These are phyloP conservation scores for Himalopsyche japonica DNA, from an alignment of 2,888 invertebrate genomes.

Conservation along the genomic window DNA sequence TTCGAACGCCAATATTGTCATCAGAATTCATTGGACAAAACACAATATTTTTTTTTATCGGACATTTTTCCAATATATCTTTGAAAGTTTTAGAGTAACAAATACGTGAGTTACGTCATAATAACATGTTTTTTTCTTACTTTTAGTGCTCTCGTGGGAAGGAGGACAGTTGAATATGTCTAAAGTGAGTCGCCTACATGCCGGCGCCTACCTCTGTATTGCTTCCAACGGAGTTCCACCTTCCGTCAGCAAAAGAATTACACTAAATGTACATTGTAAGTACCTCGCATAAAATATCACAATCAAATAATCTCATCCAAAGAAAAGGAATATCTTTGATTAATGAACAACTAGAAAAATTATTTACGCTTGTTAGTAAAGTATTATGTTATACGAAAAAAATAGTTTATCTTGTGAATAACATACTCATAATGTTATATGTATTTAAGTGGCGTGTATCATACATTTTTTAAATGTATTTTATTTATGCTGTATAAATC, in stretches of 20 bases:
- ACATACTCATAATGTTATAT: too few relatives aligned
- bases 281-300: background rate
- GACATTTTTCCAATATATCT: background rate
- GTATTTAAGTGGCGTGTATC: too few relatives aligned
- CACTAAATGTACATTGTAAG: constrained; percentile 79
- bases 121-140: constrained; percentile 38
- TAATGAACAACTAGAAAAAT: too few relatives aligned
- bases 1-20: background rate
- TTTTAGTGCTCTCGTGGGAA: constrained; percentile 62
- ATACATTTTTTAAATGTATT: too few relatives aligned
- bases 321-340: too few relatives aligned
- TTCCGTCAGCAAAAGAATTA: constrained; percentile 76
- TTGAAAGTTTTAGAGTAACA: background rate
- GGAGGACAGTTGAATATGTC: constrained; percentile 70
- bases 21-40: background rate
- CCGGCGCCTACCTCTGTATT: constrained; percentile 80
- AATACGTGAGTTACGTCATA: background rate
- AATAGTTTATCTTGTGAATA: too few relatives aligned
- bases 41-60: background rate
- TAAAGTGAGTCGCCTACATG: constrained; percentile 74
- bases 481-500: too few relatives aligned
- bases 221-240: constrained; percentile 78
- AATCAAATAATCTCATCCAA: too few relatives aligned
- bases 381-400: too few relatives aligned
- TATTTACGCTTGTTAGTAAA: too few relatives aligned